Evolutionary conservation across 1,140 invertebrate species (phyloP).

Genomic region (Brachionus rubens): DNA sequence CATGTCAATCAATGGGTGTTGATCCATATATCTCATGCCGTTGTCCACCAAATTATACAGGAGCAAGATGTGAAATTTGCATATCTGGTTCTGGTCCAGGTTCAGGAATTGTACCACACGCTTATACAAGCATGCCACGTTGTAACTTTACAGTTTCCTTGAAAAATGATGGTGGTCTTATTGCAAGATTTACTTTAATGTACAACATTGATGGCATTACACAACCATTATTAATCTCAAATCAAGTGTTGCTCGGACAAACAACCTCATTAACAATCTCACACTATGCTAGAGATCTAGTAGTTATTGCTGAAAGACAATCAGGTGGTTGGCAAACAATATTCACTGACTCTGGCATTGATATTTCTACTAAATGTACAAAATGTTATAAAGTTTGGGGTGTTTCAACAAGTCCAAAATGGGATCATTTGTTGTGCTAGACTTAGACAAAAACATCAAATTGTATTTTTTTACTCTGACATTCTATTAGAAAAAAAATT

Average conservation of each 20-base stretch:
- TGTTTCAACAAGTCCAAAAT: background rate
- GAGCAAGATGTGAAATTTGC: background rate
- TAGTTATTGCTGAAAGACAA: constrained; percentile 13
- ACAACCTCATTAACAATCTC: constrained; percentile 1
- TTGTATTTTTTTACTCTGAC: too few species aligned
- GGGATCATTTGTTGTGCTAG: constrained; percentile 40
- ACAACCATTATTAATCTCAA: constrained; percentile 17
- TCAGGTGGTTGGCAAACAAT: constrained; percentile 4
- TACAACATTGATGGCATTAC: constrained; percentile 41
- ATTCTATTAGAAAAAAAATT: too few species aligned
- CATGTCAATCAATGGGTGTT: background rate
- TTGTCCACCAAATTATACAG: background rate
- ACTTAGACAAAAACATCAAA: too few species aligned
- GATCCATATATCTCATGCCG: background rate
- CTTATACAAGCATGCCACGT: background rate
- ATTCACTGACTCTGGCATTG: constrained; percentile 4
- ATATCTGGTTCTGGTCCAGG: background rate
- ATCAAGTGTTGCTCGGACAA: background rate
- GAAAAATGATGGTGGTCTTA: constrained; percentile 15
- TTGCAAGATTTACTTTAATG: constrained; percentile 20
- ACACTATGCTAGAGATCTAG: constrained; percentile 22
- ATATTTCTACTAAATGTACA: constrained; percentile 38
- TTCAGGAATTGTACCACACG: background rate
- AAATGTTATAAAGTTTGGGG: constrained; percentile 46
- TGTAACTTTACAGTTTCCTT: constrained; percentile 35